These are phyloP conservation scores for Vanessa tameamea DNA, from an alignment of 1,140 invertebrate genomes.

Conservation along the genomic window DNA sequence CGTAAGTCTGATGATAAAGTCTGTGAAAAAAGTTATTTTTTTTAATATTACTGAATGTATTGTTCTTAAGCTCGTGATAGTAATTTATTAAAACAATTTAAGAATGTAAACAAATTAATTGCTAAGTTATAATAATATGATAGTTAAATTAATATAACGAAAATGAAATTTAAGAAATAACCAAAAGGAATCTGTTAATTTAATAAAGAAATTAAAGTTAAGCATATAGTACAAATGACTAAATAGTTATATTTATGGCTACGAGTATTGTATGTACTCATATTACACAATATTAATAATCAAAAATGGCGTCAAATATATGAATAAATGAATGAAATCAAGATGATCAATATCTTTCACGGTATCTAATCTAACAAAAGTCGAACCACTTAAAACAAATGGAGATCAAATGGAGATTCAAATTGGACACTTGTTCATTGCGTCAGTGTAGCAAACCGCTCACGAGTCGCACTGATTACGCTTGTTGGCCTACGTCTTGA, in stretches of 20 bases:
- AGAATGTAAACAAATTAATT: too few species aligned
- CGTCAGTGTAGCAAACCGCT: conserved; percentile 67
- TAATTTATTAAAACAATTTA: too few species aligned
- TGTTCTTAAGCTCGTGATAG: too few species aligned
- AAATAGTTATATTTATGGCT: background rate
- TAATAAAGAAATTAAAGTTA: too few species aligned
- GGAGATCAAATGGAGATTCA: conserved; percentile 69
- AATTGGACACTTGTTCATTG: conserved; percentile 75
- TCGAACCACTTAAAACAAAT: conserved; percentile 68
- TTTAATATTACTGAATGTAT: background rate
- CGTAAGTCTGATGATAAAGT: conserved; percentile 77
- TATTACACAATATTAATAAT: conserved; percentile 8
- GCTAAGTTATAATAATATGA: too few species aligned
- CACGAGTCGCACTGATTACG: conserved; percentile 66
- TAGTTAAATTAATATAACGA: too few species aligned
- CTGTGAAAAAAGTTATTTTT: conserved; percentile 44
- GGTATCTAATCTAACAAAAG: conserved; percentile 68
- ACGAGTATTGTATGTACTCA: background rate
- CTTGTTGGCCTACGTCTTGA: conserved; percentile 63
- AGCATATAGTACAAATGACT: background rate
- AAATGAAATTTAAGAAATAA: too few species aligned
- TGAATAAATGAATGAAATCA: conserved; percentile 12
- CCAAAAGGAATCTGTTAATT: too few species aligned
- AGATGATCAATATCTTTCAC: conserved; percentile 24
- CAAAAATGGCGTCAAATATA: conserved; percentile 1